These are phyloP conservation scores for Trissolcus basalis DNA, from an alignment of 1,140 invertebrate genomes.

Conservation along the genomic window DNA sequence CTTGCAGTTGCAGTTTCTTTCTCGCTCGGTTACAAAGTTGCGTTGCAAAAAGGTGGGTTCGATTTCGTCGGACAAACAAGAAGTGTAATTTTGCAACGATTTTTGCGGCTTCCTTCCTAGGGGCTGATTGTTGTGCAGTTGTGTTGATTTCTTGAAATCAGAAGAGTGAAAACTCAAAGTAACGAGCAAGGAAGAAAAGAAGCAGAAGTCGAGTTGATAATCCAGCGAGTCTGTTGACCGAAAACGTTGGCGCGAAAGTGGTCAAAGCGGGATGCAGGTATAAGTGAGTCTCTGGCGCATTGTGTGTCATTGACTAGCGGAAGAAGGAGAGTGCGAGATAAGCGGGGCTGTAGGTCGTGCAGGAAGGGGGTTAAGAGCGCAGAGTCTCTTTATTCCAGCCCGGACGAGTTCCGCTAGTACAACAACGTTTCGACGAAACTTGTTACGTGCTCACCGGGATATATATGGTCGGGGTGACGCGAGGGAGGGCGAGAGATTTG, in stretches of 20 bases:
- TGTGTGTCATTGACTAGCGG: constrained; percentile 27
- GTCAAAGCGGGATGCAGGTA: constrained; percentile 48
- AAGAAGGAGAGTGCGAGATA: constrained; percentile 33
- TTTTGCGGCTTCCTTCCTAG: no score
- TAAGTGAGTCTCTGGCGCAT: constrained; percentile 52
- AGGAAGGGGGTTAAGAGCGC: no score
- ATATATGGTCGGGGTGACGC: constrained; percentile 42
- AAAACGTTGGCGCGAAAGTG: constrained; percentile 41
- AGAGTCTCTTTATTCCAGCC: no score
- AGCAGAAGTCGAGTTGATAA: constrained; percentile 3
- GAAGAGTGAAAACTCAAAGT: no score
- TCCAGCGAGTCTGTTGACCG: constrained; percentile 14
- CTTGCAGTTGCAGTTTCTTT: no score
- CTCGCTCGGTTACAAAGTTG: no score
- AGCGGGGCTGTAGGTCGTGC: constrained; percentile 45
- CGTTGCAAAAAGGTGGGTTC: no score
- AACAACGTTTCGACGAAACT: constrained; percentile 65
- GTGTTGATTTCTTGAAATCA: no score
- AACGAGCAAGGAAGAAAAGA: background rate
- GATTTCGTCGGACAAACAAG: no score
- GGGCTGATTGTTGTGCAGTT: no score
- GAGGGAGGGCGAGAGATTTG: constrained; percentile 57
- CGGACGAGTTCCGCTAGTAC: no score
- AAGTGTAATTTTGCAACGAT: no score
- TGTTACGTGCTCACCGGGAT: constrained; percentile 60